Conservation (phyloP, 2,888 invertebrate genomes). For the Pristionchus japonicus region DNA sequence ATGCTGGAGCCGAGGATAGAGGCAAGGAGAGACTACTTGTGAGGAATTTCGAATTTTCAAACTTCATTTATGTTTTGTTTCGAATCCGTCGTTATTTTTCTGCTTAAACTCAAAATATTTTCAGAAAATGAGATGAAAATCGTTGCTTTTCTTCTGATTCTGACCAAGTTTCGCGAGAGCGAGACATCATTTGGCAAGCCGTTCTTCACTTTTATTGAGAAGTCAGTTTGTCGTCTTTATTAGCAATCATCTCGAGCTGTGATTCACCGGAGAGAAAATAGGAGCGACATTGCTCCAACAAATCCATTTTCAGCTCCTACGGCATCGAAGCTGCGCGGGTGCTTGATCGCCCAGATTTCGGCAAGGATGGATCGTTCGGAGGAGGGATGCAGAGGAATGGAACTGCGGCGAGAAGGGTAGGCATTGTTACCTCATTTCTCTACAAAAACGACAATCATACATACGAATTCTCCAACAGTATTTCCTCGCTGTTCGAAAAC, state of each 20-base stretch:
- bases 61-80: background rate
- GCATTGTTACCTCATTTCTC: too few species aligned
- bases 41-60: background rate
- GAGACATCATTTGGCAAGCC: background rate
- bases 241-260: too few species aligned
- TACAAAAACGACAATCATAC: too few species aligned
- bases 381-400: background rate
- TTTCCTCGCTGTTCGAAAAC: too few species aligned
- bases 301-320: background rate
- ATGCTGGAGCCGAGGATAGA: background rate
- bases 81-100: background rate
- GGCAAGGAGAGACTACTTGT: background rate
- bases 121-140: slow-evolving; percentile 22
- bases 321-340: background rate
- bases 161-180: background rate
- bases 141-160: background rate
- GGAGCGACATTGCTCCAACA: too few species aligned
- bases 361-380: background rate
- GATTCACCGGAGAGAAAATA: background rate
- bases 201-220: background rate
- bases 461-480: too few species aligned
- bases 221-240: background rate
- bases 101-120: background rate
- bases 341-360: slow-evolving; percentile 33
- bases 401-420: background rate